A percentile compares a stretch with the other conserved stretches of the same genome.
phyloP scores from a whole-genome alignment of 1,140 invertebrate species.

The Holcopasites calliopsidis region DNA sequence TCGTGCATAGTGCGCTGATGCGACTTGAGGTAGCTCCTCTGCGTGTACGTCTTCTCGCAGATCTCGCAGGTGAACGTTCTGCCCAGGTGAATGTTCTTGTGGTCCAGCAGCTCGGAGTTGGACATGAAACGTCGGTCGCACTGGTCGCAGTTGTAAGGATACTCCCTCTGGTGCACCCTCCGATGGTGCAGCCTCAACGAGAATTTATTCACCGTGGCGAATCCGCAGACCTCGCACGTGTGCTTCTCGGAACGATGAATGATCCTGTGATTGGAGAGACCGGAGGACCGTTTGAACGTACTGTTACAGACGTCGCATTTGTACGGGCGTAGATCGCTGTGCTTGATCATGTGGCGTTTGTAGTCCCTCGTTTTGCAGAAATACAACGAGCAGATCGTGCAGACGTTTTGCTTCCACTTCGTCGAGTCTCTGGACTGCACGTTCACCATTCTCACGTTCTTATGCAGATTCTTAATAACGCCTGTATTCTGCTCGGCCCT shows the following conservation, averaged over 20 bases:
- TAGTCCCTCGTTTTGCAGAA: not conserved
- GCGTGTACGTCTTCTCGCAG: constrained; percentile 15
- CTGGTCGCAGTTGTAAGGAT: constrained; percentile 7
- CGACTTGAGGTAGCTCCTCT: not conserved
- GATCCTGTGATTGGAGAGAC: not conserved
- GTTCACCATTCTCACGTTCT: no score
- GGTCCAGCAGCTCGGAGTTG: constrained; percentile 1
- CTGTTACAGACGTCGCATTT: constrained; percentile 12
- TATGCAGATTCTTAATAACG: not conserved
- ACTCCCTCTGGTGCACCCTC: not conserved
- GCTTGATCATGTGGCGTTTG: constrained; percentile 24
- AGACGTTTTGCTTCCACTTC: not conserved
- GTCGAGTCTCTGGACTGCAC: no score
- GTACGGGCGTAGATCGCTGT: constrained; percentile 17
- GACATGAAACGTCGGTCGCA: not conserved
- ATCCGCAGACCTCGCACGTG: constrained; percentile 12
- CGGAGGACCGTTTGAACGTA: constrained; percentile 23
- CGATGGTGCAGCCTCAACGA: constrained; percentile 3
- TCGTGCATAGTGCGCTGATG: constrained; percentile 20
- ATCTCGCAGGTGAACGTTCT: constrained; percentile 14
- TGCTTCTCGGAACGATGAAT: not conserved
- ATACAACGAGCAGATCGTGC: not conserved
- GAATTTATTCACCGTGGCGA: not conserved
- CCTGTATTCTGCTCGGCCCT: no score
- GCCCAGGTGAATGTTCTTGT: not conserved